Base-by-base conservation (phyloP, 35 echinoderm and acorn worm genomes). In the Holothuria glaberrima region DNA sequence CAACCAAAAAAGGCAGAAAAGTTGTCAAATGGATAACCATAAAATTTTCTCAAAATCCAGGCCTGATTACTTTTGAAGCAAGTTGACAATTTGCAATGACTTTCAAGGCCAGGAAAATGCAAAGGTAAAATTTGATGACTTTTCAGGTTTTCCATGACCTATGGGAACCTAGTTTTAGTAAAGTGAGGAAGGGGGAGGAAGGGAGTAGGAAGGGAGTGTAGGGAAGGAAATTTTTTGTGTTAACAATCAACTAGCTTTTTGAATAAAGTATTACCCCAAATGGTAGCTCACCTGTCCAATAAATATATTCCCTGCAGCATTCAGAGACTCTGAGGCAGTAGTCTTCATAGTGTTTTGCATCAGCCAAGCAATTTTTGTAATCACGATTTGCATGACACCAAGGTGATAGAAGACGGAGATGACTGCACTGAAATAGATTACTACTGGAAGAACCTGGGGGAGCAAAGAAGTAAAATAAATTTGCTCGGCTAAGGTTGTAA, bases 241-340 rank as follows among this genome's bases (percentile, higher is more conserved):
- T 6, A 65, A 7, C 10, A 24, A 65, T 16, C 21, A 28, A 28
- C 36, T 21, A 28, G 62, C 12, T 7, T 65, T 24, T 6, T 28
- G n/a, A n/a, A n/a, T n/a, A n/a, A n/a, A n/a, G n/a, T n/a, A n/a
- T 24, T 20, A 16, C 17, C 7, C 2, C 36, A 41, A 41, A 4
- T 7, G 36, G 36, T 41, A 74, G 76, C 90, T 69, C 71, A 93
- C 94, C 94, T 93, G 91, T 17, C 94, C 94, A 63, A 97, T 84
- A 59, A 97, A 97, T 63, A 97, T 95, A 72, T 96, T 96, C 58
- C 94, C 94, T 12, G 94, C 94, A 6, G 94, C 94, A 66, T 92
- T 96, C 58, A 97, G 80, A 3, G 94, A 97, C 56, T 97, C 94
- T 18, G 91, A 93, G 0, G 94, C 94, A 1, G 94, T 87, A 16